Conservation (phyloP, 2,113 vertebrate species). For the Sisor rabdophorus region DNA sequence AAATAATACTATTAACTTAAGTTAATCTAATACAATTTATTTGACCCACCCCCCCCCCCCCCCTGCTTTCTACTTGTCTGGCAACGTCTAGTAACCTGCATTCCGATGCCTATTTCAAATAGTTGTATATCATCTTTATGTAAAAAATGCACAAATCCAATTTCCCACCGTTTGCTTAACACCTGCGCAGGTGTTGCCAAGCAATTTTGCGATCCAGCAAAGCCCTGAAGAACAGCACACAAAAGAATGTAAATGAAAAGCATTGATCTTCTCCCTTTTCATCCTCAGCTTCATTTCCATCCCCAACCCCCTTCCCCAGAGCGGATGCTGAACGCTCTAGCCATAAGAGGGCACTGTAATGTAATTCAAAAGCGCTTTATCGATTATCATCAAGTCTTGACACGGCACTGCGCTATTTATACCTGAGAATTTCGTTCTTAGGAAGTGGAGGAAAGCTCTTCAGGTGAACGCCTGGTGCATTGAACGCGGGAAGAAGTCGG, state of each 20-base stretch:
- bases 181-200: slow-evolving; percentile 1
- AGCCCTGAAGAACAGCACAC: not conserved
- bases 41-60: no score
- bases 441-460: slow-evolving; percentile 18
- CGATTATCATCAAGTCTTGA: slow-evolving; percentile 15
- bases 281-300: not conserved
- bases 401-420: slow-evolving; percentile 36
- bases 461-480: not conserved
- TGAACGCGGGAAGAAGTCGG: not conserved
- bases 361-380: slow-evolving; percentile 20
- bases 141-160: not conserved
- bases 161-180: not conserved
- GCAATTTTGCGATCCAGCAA: not conserved
- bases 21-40: not conserved
- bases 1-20: no score
- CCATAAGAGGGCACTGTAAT: slow-evolving; percentile 41
- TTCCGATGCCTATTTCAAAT: not conserved
- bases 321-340: not conserved
- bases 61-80: not conserved
- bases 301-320: not conserved
- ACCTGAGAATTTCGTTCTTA: slow-evolving; percentile 18
- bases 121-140: not conserved
- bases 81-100: not conserved
- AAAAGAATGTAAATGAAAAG: slow-evolving; percentile 1
- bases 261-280: not conserved